Conservation (phyloP, 1,140 invertebrate species). For the Pseudachorutes palmiensis region DNA sequence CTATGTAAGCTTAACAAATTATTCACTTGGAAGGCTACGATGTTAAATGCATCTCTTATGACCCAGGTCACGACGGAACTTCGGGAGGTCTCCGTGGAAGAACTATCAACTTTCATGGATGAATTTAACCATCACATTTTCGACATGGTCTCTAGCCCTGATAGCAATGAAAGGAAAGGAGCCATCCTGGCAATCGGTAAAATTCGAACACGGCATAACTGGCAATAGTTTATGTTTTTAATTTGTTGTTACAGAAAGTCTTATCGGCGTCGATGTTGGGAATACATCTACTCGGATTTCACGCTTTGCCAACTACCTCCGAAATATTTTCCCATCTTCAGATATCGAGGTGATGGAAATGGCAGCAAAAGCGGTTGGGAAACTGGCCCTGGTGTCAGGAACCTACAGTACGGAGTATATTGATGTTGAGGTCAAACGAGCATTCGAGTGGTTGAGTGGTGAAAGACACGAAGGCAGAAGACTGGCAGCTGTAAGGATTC, state of each 20-base stretch:
- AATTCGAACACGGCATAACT: constrained; percentile 21
- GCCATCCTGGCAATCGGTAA: constrained; percentile 87
- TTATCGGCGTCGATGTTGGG: constrained; percentile 85
- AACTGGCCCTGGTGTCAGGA: constrained; percentile 79
- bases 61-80: constrained; percentile 67
- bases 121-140: constrained; percentile 93
- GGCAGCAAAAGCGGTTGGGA: constrained; percentile 87
- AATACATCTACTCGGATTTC: constrained; percentile 82
- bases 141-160: constrained; percentile 86
- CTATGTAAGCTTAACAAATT: constrained; percentile 54
- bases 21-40: background rate
- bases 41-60: constrained; percentile 15
- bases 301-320: constrained; percentile 84
- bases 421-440: constrained; percentile 89
- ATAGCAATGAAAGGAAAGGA: constrained; percentile 90
- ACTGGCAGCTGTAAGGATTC: constrained; percentile 66
- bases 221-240: constrained; percentile 9
- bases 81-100: constrained; percentile 81
- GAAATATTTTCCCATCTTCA: constrained; percentile 78
- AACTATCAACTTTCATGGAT: constrained; percentile 81
- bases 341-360: constrained; percentile 91
- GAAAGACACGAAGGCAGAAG: constrained; percentile 81
- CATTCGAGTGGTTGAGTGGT: constrained; percentile 86
- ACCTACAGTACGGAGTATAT: constrained; percentile 91
- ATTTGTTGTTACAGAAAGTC: constrained; percentile 55